Conservation (phyloP, 2,113 vertebrate species). For the Baryphthengus martii region DNA sequence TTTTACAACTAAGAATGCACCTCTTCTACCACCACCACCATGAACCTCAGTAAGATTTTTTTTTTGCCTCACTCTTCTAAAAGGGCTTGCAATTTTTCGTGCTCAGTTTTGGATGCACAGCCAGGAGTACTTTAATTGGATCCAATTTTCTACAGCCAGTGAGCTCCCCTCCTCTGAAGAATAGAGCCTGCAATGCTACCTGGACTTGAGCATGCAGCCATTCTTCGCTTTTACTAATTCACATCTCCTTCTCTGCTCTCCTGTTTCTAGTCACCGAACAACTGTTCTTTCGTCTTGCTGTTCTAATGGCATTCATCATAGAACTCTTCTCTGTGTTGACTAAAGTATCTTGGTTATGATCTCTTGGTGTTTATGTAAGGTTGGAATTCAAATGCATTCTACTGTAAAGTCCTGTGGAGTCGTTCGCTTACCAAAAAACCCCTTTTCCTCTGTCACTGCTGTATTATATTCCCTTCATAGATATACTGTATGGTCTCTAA, state of each 20-base stretch:
- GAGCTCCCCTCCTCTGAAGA: neutral
- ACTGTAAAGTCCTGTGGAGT: neutral
- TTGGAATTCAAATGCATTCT: neutral
- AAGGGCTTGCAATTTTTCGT: neutral
- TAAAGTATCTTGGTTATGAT: neutral
- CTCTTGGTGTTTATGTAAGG: neutral
- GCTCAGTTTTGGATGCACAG: neutral
- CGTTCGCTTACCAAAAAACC: neutral
- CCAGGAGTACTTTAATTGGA: neutral
- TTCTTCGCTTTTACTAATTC: neutral
- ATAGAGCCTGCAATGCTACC: neutral
- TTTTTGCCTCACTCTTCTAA: neutral
- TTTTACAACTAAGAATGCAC: neutral
- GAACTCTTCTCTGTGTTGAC: neutral
- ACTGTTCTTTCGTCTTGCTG: neutral
- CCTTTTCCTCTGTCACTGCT: neutral
- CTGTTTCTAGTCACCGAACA: neutral
- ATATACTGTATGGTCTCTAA: neutral
- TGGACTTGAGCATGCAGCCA: neutral
- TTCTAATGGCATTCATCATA: neutral
- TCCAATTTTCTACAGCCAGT: neutral
- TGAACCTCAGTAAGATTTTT: neutral
- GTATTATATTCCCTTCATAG: neutral
- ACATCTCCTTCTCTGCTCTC: neutral
- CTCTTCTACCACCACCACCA: neutral